Evolutionary conservation across 2,888 invertebrate genomes (phyloP).

Genomic region (Adelognathus sp.): DNA sequence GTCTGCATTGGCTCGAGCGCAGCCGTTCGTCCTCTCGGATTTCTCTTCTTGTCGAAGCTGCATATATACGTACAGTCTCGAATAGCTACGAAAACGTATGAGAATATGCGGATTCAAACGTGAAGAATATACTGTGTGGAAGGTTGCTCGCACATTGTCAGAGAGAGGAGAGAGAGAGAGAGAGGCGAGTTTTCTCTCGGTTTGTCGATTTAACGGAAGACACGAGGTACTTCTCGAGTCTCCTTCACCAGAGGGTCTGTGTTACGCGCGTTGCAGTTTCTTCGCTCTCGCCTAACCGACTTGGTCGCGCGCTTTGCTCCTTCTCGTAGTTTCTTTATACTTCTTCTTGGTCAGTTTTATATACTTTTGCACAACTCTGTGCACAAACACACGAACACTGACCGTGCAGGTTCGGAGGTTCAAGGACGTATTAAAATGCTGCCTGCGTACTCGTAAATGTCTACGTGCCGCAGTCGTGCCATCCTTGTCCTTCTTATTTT

Average conservation of each 20-base stretch:
- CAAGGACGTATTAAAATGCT: constrained; percentile 73
- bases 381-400: constrained; percentile 38
- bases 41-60: constrained; percentile 11
- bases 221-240: constrained; percentile 27
- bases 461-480: constrained; percentile 61
- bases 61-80: neutral
- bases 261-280: neutral
- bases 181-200: constrained; percentile 25
- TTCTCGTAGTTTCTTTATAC: constrained; percentile 53
- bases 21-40: constrained; percentile 39
- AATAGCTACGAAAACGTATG: constrained; percentile 38
- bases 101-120: constrained; percentile 44
- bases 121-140: neutral
- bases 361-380: constrained; percentile 22
- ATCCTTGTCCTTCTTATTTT: constrained; percentile 61
- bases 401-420: constrained; percentile 64
- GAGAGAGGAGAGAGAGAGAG: constrained; percentile 21
- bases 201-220: constrained; percentile 35
- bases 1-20: neutral
- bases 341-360: constrained; percentile 46
- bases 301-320: neutral
- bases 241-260: neutral
- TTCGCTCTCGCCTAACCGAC: neutral
- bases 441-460: constrained; percentile 74
- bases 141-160: neutral